Evolutionary conservation across 1,140 invertebrate genomes (phyloP), one percentile per base, ranked within the genome.

Genomic region (Penaeus vannamei): DNA sequence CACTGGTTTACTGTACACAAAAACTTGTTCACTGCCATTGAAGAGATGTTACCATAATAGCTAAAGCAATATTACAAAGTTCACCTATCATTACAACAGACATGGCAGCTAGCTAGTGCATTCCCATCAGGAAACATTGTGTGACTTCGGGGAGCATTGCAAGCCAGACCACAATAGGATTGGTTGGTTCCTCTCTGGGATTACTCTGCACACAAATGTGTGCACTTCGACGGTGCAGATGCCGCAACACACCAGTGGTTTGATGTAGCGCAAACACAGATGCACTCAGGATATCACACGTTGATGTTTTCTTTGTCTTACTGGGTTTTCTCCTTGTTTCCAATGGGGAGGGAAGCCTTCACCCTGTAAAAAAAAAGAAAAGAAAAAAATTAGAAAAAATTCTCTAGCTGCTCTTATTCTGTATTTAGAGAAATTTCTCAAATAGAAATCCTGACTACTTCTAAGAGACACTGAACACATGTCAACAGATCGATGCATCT

Each of bases 271-370:
- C 84, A 46, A 80, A 88, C 66, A 89, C 66, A 91, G 72, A 89
- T 84, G 79, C 80, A 82, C 79, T 82, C 85, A 84, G 72, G 79
- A 84, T 86, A 82, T 86, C 64, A 86, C 87, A 86, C 72, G 61
- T 23, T 88, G 94, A 94, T 32, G 94, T 94, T 23, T 94, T 94
- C 23, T 94, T 95, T 81, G 77, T 80, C 94, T 95, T 97, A 97
- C 95, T 97, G 96, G 93, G 97, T 96, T 91, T 94, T 94, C 91
- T 95, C 94, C 94, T 98, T 98, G 94, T 97, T 97, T 91, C 96
- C 96, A 93, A 98, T 95, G 87, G 97, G 98, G 93, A 98, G 95
- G 90, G 97, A 97, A 91, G 96, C 96, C 93, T 97, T 97, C 91
- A 98, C 96, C 93, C 97, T 98, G 94, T 23, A 95, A 95, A 90